Conservation (phyloP, 1,140 invertebrate species). For the Lethrus apterus region DNA sequence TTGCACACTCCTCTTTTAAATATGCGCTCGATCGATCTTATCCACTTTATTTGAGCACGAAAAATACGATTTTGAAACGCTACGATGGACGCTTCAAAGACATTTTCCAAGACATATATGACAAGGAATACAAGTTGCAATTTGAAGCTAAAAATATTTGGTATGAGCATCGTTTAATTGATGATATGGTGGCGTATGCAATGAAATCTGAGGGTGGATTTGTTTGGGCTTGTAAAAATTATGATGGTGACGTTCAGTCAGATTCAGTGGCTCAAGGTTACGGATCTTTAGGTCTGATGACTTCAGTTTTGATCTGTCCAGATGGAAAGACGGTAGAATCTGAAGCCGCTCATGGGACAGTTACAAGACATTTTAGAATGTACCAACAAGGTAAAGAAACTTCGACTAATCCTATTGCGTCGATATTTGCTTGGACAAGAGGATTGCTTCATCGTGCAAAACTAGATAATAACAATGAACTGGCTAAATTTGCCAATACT, state of each 20-base stretch:
- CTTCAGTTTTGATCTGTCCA: slow-evolving; percentile 87
- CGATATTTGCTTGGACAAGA: slow-evolving; percentile 96
- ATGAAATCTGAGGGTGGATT: slow-evolving; percentile 98
- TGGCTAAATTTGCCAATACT: slow-evolving; percentile 71
- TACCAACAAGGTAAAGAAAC: slow-evolving; percentile 96
- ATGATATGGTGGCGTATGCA: slow-evolving; percentile 98
- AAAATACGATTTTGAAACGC: slow-evolving; percentile 97
- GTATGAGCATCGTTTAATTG: slow-evolving; percentile 97
- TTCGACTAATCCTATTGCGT: slow-evolving; percentile 97
- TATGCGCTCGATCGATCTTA: slow-evolving; percentile 80
- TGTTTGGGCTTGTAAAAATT: slow-evolving; percentile 99
- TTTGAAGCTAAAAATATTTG: slow-evolving; percentile 84
- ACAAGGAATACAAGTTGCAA: slow-evolving; percentile 76
- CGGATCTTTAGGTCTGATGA: slow-evolving; percentile 92
- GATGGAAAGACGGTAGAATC: slow-evolving; percentile 96
- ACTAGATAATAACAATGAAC: slow-evolving; percentile 73
- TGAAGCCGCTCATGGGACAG: slow-evolving; percentile 96
- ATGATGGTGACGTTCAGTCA: slow-evolving; percentile 98
- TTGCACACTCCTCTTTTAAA: slow-evolving; percentile 91
- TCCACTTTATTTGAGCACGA: slow-evolving; percentile 94
- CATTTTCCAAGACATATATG: slow-evolving; percentile 97
- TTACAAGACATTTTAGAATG: slow-evolving; percentile 89
- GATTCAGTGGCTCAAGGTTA: slow-evolving; percentile 95
- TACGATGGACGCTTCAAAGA: slow-evolving; percentile 99
- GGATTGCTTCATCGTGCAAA: slow-evolving; percentile 89